phyloP scores from a whole-genome alignment of 2,797 vertebrate species.

The Phrynocephalus vlangalii region DNA sequence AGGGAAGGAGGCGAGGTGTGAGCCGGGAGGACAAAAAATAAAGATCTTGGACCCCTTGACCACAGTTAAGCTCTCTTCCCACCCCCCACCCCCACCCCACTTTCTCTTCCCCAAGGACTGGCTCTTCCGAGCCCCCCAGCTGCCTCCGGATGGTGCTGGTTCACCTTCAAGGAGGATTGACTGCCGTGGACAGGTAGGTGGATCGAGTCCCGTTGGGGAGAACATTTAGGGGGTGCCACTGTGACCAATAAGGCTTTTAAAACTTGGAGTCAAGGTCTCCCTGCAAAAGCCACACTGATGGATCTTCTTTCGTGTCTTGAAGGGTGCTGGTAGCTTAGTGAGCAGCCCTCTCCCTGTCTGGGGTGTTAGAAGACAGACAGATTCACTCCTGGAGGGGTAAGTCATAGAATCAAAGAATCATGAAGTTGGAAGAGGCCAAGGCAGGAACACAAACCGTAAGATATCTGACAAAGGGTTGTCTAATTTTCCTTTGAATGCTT shows the following conservation, averaged over 20 bases:
- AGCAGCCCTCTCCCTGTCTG: background rate
- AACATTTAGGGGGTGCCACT: no score
- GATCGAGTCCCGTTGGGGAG: background rate
- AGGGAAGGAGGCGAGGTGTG: no score
- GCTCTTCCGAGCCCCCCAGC: background rate
- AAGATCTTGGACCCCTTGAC: background rate
- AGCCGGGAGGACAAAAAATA: no score
- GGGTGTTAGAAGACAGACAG: slow-evolving; percentile 7
- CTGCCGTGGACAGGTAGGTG: background rate
- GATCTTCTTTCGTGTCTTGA: background rate
- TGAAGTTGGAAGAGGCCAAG: no score
- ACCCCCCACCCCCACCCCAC: background rate
- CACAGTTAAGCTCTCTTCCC: background rate
- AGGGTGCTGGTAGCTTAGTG: background rate
- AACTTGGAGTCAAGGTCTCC: background rate
- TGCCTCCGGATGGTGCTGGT: background rate
- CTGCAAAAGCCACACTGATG: background rate
- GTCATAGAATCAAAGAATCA: background rate
- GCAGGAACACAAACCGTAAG: no score
- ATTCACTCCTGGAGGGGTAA: slow-evolving; percentile 28
- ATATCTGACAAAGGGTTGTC: no score
- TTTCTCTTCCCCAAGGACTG: slow-evolving; percentile 13
- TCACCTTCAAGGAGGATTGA: background rate
- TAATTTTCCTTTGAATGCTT: no score
- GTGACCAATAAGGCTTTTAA: background rate